Conservation (phyloP, 2,113 vertebrate species). For the Furnarius figulus region DNA sequence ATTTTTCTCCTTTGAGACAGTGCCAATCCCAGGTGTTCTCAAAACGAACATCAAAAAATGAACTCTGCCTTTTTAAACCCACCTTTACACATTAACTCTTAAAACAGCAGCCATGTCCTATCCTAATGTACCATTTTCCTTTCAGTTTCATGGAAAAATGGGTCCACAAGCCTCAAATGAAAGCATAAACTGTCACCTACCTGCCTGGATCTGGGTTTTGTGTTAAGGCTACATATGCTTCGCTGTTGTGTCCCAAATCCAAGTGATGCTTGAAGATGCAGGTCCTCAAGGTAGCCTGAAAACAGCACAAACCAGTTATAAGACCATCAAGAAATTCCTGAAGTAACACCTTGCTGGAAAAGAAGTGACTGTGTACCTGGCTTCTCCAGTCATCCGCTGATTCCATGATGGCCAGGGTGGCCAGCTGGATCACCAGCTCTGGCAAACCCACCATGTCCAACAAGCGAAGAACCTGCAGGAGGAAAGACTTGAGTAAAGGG, state of each 20-base stretch:
- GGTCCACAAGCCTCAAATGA: neutral
- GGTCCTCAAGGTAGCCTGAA: constrained; percentile 91
- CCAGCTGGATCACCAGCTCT: constrained; percentile 89
- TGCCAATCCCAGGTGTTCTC: neutral
- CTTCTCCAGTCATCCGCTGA: constrained; percentile 82
- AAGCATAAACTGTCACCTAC: constrained; percentile 76
- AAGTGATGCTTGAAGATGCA: constrained; percentile 96
- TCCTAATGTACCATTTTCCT: neutral
- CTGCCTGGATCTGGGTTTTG: constrained; percentile 93
- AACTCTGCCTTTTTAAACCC: neutral
- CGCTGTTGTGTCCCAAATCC: constrained; percentile 91
- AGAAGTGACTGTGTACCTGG: constrained; percentile 71
- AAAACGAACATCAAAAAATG: neutral
- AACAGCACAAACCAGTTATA: neutral
- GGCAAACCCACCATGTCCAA: constrained; percentile 89
- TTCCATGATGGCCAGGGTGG: constrained; percentile 86
- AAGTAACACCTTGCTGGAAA: neutral
- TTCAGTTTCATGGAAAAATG: neutral
- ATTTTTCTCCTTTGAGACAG: neutral
- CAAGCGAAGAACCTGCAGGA: constrained; percentile 84
- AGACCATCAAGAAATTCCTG: neutral
- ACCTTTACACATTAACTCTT: neutral
- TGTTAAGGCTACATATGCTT: constrained; percentile 91
- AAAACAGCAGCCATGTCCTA: neutral
- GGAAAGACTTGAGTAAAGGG: neutral